Evolutionary conservation across 2,113 vertebrate genomes (phyloP).

Genomic region (Puma concolor): DNA sequence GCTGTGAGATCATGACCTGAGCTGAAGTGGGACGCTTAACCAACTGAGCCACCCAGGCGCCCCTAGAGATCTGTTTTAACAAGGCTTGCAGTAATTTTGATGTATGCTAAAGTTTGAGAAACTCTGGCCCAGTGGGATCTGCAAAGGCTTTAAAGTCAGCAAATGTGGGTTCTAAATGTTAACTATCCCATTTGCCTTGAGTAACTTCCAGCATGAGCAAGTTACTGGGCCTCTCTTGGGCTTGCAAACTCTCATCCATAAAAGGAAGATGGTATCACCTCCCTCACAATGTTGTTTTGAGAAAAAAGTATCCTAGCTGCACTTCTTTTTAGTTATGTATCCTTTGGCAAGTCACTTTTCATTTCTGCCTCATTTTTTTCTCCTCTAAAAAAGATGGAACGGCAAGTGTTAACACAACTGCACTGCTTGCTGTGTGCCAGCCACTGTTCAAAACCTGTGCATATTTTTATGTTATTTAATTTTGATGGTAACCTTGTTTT

Average conservation of each 20-base stretch:
- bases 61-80: not conserved
- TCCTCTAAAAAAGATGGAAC: not conserved
- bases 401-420: not conserved
- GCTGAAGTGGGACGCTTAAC: too few relatives aligned
- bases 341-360: not conserved
- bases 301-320: not conserved
- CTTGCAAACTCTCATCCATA: not conserved
- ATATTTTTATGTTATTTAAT: constrained; percentile 40
- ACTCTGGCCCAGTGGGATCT: not conserved
- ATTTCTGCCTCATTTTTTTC: constrained; percentile 7
- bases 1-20: too few relatives aligned
- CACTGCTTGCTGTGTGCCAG: not conserved
- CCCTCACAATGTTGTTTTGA: not conserved
- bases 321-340: not conserved
- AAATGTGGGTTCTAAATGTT: not conserved
- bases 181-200: not conserved
- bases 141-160: not conserved
- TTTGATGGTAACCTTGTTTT: not conserved
- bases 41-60: too few relatives aligned
- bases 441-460: not conserved
- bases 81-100: not conserved
- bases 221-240: not conserved
- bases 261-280: not conserved
- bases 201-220: not conserved
- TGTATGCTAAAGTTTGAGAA: not conserved